phyloP scores from a whole-genome alignment of 2,888 invertebrate genomes.

The Carterocephalus palaemon region DNA sequence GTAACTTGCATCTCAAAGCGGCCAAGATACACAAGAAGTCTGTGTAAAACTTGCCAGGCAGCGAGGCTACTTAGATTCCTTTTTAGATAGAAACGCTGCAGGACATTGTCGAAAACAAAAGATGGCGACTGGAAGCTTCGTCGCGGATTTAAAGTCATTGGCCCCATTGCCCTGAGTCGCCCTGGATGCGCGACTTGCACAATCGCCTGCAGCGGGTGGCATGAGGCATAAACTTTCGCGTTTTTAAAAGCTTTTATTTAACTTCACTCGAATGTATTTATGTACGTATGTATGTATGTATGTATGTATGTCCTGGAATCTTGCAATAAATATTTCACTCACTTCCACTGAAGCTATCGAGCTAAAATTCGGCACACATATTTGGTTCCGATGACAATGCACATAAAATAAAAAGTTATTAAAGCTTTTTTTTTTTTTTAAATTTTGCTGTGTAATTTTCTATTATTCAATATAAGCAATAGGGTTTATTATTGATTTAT shows the following conservation, averaged over 20 bases:
- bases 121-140: constrained; percentile 22
- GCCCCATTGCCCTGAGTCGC: constrained; percentile 50
- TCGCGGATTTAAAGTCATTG: constrained; percentile 49
- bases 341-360: too few relatives aligned
- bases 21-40: not conserved
- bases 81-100: constrained; percentile 24
- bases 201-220: not conserved
- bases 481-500: too few relatives aligned
- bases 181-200: constrained; percentile 21
- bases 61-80: constrained; percentile 22
- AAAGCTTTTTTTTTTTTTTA: too few relatives aligned
- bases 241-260: not conserved
- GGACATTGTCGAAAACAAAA: constrained; percentile 26
- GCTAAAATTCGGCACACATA: too few relatives aligned
- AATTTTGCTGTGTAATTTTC: too few relatives aligned
- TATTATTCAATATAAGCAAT: too few relatives aligned
- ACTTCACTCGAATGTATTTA: too few relatives aligned
- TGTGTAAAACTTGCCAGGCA: constrained; percentile 17
- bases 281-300: too few relatives aligned
- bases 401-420: too few relatives aligned
- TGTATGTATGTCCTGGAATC: too few relatives aligned
- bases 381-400: too few relatives aligned
- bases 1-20: not conserved
- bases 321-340: too few relatives aligned
- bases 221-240: constrained; percentile 3